Percentiles rank a stretch among this genome's conserved stretches.
These are phyloP conservation scores for Volucella inanis DNA, from an alignment of 2,888 invertebrate species.

Conservation along the genomic window DNA sequence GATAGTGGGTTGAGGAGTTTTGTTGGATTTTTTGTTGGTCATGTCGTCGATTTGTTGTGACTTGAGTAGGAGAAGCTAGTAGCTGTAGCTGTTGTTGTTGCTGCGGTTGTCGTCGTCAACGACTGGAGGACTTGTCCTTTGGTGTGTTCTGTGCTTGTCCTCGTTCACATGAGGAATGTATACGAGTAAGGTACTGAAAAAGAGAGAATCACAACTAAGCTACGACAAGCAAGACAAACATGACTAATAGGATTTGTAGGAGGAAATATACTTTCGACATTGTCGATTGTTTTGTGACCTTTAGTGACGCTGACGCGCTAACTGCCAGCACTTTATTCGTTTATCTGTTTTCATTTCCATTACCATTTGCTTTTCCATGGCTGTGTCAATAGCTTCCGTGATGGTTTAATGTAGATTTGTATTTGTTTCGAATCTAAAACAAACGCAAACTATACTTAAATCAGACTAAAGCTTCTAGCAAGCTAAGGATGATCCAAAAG, in stretches of 20 bases:
- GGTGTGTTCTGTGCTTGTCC: slow-evolving; percentile 67
- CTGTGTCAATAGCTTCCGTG: slow-evolving; percentile 71
- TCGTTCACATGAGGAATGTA: slow-evolving; percentile 73
- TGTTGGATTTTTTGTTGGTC: slow-evolving; percentile 40
- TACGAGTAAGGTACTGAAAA: slow-evolving; percentile 8
- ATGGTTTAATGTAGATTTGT: slow-evolving; percentile 63
- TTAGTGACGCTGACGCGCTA: slow-evolving; percentile 70
- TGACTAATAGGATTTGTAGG: slow-evolving; percentile 70
- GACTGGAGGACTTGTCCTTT: slow-evolving; percentile 25
- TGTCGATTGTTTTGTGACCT: slow-evolving; percentile 70
- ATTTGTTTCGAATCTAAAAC: slow-evolving; percentile 46
- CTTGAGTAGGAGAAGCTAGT: slow-evolving; percentile 71
- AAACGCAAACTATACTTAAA: slow-evolving; percentile 57
- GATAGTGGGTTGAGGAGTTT: slow-evolving; percentile 71
- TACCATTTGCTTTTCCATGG: neutral
- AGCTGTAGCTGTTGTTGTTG: slow-evolving; percentile 46
- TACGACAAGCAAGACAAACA: slow-evolving; percentile 42
- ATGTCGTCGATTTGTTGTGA: slow-evolving; percentile 75
- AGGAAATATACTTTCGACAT: slow-evolving; percentile 65
- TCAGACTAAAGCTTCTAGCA: slow-evolving; percentile 65
- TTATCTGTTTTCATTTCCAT: slow-evolving; percentile 29
- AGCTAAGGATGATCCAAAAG: slow-evolving; percentile 48
- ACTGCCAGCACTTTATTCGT: slow-evolving; percentile 64
- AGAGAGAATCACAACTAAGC: slow-evolving; percentile 29
- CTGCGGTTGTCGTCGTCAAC: neutral